Conservation (phyloP, 2,888 invertebrate genomes). For the Catocala sponsa region DNA sequence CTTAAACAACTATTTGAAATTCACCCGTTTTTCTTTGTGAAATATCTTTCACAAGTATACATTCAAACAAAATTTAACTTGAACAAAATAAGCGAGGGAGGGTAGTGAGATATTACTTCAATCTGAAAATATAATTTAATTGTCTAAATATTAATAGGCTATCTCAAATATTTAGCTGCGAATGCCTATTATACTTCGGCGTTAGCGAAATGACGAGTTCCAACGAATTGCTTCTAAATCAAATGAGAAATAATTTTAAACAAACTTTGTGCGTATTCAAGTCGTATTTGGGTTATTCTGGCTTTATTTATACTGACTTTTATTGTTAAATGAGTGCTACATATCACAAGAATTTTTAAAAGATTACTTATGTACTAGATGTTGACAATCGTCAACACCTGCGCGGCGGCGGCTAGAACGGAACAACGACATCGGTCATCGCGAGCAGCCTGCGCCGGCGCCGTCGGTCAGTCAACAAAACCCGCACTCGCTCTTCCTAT, state of each 20-base stretch:
- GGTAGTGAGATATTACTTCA: constrained; percentile 21
- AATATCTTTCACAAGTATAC: constrained; percentile 7
- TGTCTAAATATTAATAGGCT: constrained; percentile 37
- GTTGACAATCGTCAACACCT: too few relatives aligned
- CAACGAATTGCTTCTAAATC: constrained; percentile 5
- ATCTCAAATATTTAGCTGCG: constrained; percentile 30
- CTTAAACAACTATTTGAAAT: constrained; percentile 2
- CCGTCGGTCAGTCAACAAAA: too few relatives aligned
- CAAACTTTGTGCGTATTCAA: background rate
- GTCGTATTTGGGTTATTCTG: background rate
- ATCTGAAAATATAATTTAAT: constrained; percentile 34
- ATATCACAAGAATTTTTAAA: too few relatives aligned
- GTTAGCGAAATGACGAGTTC: constrained; percentile 23
- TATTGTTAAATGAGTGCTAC: too few relatives aligned
- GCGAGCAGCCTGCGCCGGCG: too few relatives aligned
- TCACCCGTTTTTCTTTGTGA: background rate
- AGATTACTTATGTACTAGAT: too few relatives aligned
- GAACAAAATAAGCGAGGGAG: constrained; percentile 20
- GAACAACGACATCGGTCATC: too few relatives aligned
- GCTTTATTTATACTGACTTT: background rate
- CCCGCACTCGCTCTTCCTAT: too few relatives aligned
- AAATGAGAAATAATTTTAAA: constrained; percentile 9
- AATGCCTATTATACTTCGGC: constrained; percentile 19
- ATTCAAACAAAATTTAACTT: constrained; percentile 20
- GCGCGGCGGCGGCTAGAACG: too few relatives aligned